Conservation (phyloP, 2,113 vertebrate genomes). For the Thryonomys swinderianus region DNA sequence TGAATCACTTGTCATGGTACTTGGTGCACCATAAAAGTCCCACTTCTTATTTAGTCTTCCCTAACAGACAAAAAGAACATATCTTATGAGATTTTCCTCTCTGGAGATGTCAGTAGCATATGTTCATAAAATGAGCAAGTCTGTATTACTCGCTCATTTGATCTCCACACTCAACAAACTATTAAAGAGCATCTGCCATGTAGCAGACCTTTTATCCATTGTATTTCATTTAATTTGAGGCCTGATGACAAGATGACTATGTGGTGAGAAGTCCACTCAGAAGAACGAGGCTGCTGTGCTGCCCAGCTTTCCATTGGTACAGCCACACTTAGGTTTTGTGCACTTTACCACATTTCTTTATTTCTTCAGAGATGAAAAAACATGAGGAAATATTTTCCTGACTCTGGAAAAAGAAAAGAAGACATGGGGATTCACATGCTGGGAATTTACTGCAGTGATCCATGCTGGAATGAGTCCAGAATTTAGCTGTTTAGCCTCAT, state of each 20-base stretch:
- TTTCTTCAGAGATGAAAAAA: constrained; percentile 15
- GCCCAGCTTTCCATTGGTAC: constrained; percentile 14
- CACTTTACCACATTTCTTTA: constrained; percentile 5
- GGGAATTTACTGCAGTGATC: background rate
- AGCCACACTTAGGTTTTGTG: background rate
- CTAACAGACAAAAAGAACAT: background rate
- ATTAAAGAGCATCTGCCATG: constrained; percentile 56
- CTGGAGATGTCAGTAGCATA: constrained; percentile 6
- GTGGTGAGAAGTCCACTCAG: constrained; percentile 36
- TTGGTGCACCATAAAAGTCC: constrained; percentile 34
- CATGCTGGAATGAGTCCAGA: constrained; percentile 18
- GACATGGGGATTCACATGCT: background rate
- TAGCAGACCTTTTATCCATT: constrained; percentile 61
- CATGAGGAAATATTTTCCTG: background rate
- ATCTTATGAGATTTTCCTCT: constrained; percentile 35
- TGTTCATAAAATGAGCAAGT: constrained; percentile 46
- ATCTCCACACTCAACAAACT: constrained; percentile 58
- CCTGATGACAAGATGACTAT: constrained; percentile 38
- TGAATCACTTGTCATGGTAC: constrained; percentile 48
- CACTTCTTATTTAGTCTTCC: constrained; percentile 29
- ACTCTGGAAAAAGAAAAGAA: background rate
- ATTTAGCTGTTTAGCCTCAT: constrained; percentile 11
- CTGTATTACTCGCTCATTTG: constrained; percentile 50
- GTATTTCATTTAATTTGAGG: constrained; percentile 65
- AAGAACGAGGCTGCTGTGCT: background rate